Evolutionary conservation across 2,113 vertebrate genomes (phyloP), one percentile per base, ranked within the genome.

Genomic region (Ascaphus truei): DNA sequence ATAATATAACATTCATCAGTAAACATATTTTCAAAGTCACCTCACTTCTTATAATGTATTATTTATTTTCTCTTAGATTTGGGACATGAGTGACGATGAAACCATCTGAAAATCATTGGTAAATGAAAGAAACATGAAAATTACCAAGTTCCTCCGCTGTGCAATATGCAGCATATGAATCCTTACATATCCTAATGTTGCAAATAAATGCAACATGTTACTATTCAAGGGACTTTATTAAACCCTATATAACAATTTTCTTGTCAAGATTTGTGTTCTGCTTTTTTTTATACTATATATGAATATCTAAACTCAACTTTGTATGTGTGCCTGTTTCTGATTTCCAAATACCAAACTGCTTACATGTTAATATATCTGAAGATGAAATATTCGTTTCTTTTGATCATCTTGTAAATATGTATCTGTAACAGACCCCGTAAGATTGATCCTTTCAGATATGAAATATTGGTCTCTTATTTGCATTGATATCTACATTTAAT

Each of bases 1-100:
- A n/a, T n/a, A n/a, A n/a, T n/a, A n/a, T n/a, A n/a, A n/a, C n/a
- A n/a, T n/a, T n/a, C n/a, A n/a, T n/a, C n/a, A n/a, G n/a, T n/a
- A n/a, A n/a, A n/a, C n/a, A n/a, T n/a, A n/a, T n/a, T n/a, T n/a
- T n/a, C n/a, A n/a, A n/a, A n/a, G n/a, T n/a, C n/a, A n/a, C n/a
- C n/a, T n/a, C n/a, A n/a, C n/a, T n/a, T n/a, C n/a, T n/a, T n/a
- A n/a, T n/a, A n/a, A n/a, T n/a, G 34, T 39, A 26, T 10, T 30
- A 15, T 53, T 53, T 16, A 30, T 52, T 15, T 30, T 2, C 9
- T 53, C 5, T 45, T 84, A 98, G 97, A 99, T 99, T 76, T 99
- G 97, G 97, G 97, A 99, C 77, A 96, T 98, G 95, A 99, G 97
- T 1, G 97, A 99, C 10, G 97, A 99, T 2, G 97, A 99, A 81